These are phyloP conservation scores for Watsonalla binaria DNA, from an alignment of 2,888 invertebrate species.

Conservation along the genomic window DNA sequence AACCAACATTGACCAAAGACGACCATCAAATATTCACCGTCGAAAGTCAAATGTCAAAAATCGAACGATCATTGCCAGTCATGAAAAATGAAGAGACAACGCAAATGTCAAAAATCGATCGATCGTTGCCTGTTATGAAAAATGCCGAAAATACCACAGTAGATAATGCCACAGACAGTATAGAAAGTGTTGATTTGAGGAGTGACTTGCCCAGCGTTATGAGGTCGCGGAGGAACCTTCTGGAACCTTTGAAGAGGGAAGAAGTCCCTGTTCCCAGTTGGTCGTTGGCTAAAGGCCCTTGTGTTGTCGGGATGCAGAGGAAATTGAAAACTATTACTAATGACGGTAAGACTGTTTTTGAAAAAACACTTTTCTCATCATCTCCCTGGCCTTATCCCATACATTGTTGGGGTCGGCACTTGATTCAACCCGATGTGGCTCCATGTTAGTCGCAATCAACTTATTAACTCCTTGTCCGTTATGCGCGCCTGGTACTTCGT, in stretches of 20 bases:
- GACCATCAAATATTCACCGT: slow-evolving; percentile 58
- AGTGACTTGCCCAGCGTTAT: slow-evolving; percentile 52
- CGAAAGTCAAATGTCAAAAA: slow-evolving; percentile 55
- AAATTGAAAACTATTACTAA: slow-evolving; percentile 36
- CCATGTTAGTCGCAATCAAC: too few relatives aligned
- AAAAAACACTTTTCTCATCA: slow-evolving; percentile 2
- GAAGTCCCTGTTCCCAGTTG: slow-evolving; percentile 53
- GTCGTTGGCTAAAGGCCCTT: slow-evolving; percentile 69
- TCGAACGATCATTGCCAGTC: slow-evolving; percentile 27
- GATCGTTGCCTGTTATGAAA: slow-evolving; percentile 31
- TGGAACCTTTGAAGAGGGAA: slow-evolving; percentile 65
- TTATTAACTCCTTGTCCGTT: too few relatives aligned
- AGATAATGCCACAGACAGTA: slow-evolving; percentile 10
- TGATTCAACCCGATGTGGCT: too few relatives aligned
- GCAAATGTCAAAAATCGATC: slow-evolving; percentile 14
- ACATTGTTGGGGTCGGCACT: too few relatives aligned
- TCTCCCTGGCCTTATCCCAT: too few relatives aligned
- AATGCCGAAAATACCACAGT: neutral
- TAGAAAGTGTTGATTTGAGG: slow-evolving; percentile 23
- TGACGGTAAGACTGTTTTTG: slow-evolving; percentile 17
- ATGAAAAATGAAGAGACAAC: slow-evolving; percentile 7
- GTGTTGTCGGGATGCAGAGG: slow-evolving; percentile 57
- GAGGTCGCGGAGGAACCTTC: slow-evolving; percentile 57
- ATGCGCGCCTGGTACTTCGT: too few relatives aligned
- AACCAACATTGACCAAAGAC: slow-evolving; percentile 43